These are phyloP conservation scores for Neostethus bicornis DNA, from an alignment of 2,797 vertebrate species.

Conservation along the genomic window DNA sequence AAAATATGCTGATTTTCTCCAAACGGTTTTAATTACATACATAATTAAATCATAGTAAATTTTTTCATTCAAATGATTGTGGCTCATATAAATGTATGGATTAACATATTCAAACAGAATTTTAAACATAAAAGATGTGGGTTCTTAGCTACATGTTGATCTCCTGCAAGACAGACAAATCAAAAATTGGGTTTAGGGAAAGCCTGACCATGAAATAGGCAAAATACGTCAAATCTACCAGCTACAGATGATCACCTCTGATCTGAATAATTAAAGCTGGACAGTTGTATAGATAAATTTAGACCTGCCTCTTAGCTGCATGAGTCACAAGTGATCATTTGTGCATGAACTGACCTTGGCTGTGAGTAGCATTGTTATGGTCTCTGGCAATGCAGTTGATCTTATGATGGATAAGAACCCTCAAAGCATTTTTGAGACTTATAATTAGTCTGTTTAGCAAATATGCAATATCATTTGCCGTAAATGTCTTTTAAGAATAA, in stretches of 20 bases:
- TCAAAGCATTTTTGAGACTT: conserved; percentile 33
- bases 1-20: not conserved
- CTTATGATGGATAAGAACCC: conserved; percentile 31
- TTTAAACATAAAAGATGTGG: not conserved
- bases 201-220: conserved; percentile 31
- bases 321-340: conserved; percentile 41
- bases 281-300: conserved; percentile 54
- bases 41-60: not conserved
- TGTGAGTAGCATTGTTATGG: conserved; percentile 25
- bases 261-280: conserved; percentile 66
- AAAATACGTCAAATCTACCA: conserved; percentile 32
- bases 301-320: conserved; percentile 46
- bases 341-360: conserved; percentile 50
- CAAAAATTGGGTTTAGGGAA: conserved; percentile 25
- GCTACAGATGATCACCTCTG: conserved; percentile 25
- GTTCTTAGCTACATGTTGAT: conserved; percentile 15
- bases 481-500: too few species aligned
- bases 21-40: not conserved
- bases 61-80: not conserved
- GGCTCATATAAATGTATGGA: not conserved
- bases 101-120: not conserved
- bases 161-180: conserved; percentile 26
- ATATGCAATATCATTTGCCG: conserved; percentile 15
- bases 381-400: conserved; percentile 41
- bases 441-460: conserved; percentile 18